Percentiles rank a stretch among this genome's conserved stretches.
Evolutionary conservation across 1,140 invertebrate genomes (phyloP).

Genomic region (Procambarus clarkii): DNA sequence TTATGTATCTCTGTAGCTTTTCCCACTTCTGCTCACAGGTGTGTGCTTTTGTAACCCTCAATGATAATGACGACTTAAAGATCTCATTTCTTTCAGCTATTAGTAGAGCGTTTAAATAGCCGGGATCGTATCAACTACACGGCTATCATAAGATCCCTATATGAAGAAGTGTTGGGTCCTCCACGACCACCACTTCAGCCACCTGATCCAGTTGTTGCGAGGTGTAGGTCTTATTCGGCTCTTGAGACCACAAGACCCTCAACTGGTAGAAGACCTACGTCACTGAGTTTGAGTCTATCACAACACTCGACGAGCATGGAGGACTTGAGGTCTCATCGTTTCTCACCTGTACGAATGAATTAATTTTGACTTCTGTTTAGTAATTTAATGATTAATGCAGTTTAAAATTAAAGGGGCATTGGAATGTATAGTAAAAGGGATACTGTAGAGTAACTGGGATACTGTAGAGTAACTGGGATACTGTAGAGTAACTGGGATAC

Average conservation of each 20-base stretch:
- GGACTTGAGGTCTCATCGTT: neutral
- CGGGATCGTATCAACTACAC: constrained; percentile 50
- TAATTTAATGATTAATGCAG: too few species aligned
- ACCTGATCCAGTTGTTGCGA: neutral
- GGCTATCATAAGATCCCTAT: constrained; percentile 27
- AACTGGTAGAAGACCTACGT: neutral
- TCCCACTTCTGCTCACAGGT: too few species aligned
- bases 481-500: too few species aligned
- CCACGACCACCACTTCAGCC: neutral
- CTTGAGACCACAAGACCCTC: constrained; percentile 26
- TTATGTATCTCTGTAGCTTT: too few species aligned
- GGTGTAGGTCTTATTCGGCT: constrained; percentile 32
- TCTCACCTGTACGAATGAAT: constrained; percentile 16
- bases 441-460: too few species aligned
- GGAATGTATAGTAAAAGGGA: too few species aligned
- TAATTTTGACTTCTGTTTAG: too few species aligned
- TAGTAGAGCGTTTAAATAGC: constrained; percentile 46
- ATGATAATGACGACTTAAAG: too few species aligned
- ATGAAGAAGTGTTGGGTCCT: constrained; percentile 34
- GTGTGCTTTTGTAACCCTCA: too few species aligned
- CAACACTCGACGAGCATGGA: constrained; percentile 29
- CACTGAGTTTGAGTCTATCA: neutral
- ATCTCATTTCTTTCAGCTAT: constrained; percentile 26
- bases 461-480: too few species aligned
- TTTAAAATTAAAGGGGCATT: too few species aligned